Evolutionary conservation across 2,888 invertebrate genomes (phyloP), one percentile per base, ranked within the genome.

Genomic region (Synanthedon tipuliformis): DNA sequence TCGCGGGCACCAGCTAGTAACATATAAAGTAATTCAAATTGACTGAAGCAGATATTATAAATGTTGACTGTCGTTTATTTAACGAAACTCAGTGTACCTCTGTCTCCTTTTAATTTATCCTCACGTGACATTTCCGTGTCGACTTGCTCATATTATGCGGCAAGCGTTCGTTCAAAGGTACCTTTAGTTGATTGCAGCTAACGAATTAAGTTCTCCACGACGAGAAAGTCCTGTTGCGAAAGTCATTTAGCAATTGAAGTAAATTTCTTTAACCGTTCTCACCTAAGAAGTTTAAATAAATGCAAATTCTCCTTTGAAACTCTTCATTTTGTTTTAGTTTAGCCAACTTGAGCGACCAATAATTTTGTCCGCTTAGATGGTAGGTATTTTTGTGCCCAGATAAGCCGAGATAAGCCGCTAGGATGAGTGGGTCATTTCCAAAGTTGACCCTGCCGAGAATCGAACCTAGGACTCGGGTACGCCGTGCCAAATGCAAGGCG

Each of bases 161-260:
- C 23, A 23, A 23, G 23, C 23, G 23, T 65, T 58, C 61, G 66
- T 66, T 68, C 63, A 61, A 27, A 23, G 50, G 23, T 50, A 50
- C 34, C 40, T 40, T 12, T 18, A 49, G 40, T 48, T 11, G 49
- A 48, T 52, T 48, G 16, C 18, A 34, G 49, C 52, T 23, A 48
- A 52, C 49, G 52, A 40, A 40, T 48, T 52, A 52, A 52, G 49
- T 48, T 48, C 48, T 52, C 48, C n/a, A 48, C 52, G 53, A 55
- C 62, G 63, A 61, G 57, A 58, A 23, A 61, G 57, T 62, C 61
- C 59, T 58, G 51, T 41, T 41, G 49, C 51, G 23, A 41, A 34
- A 15, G 48, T 50, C 56, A 50, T 55, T 54, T 54, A 53, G 58
- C 55, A 59, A 55, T 61, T 61, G 55, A 55, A 55, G 51, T 55